Percentiles rank a stretch among this genome's conserved stretches.
Conservation (phyloP, 2,113 vertebrate genomes). For the Mus musculus region DNA sequence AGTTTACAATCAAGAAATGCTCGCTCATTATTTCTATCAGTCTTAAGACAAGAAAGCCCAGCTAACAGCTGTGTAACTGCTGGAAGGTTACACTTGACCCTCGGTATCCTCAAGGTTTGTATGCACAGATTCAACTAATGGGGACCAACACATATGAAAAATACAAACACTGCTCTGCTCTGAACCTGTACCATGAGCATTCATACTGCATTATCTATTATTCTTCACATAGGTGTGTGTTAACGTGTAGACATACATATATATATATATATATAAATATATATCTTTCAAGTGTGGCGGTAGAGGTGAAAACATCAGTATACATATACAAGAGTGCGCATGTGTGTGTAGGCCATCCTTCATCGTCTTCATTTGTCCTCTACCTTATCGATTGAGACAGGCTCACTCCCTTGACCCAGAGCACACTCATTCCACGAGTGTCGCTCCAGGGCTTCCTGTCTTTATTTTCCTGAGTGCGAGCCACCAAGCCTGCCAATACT, state of each 20-base stretch:
- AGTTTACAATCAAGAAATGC: background rate
- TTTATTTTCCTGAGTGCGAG: too few species aligned
- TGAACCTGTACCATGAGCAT: background rate
- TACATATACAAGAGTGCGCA: background rate
- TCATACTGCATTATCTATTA: background rate
- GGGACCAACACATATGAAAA: background rate
- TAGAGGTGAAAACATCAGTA: background rate
- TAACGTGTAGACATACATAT: background rate
- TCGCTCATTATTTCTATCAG: background rate
- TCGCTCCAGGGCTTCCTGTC: too few species aligned
- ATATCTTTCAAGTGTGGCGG: background rate
- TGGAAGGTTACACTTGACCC: background rate
- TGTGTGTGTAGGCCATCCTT: too few species aligned
- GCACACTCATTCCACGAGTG: background rate
- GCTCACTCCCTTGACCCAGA: background rate
- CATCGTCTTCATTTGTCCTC: background rate
- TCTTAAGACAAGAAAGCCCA: background rate
- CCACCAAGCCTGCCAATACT: background rate
- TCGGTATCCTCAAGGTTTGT: background rate
- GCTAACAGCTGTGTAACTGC: background rate
- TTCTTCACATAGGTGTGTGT: background rate
- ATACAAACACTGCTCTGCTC: background rate
- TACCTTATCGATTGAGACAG: background rate
- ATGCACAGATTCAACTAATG: background rate
- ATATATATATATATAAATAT: too few species aligned